Base-by-base conservation (phyloP, 2,797 vertebrate species). In the Valencia hispanica region DNA sequence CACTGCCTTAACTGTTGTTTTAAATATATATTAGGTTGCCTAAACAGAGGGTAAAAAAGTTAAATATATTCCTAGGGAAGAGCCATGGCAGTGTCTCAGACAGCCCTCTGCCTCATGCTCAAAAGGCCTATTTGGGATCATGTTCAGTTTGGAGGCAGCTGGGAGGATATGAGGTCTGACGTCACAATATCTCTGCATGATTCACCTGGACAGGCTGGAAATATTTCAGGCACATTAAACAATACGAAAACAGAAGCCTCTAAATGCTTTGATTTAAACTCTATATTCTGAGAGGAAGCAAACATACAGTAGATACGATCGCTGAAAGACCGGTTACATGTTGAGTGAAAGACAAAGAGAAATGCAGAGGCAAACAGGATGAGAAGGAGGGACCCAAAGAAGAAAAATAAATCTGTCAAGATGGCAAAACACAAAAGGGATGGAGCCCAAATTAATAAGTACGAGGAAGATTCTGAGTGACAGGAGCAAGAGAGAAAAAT, bases 101-200 rank as follows among this genome's bases (percentile, higher is more conserved):
- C 43, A 11, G 43, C 4, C 53, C 5, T 68, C 57, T 68, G 5
- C 45, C 43, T 76, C 55, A 68, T 12, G 41, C 27, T 61, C 61
- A 55, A 17, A 75, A 61, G 61, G 36, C 63, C 76, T 41, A 63
- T 47, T 57, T 1, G n/a, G 59, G 68, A 63, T 81, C 32, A 7
- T 59, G 77, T 55, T 73, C 65, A 51, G 77, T 6, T n/a, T 7
- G 18, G 51, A 6, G 73, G 73, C 63, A 71, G 63, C 55, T 15
- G 68, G n/a, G n/a, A n/a, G n/a, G 34, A 12, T 30, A 68, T 81
- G 86, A 81, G 77, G 53, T 30, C 61, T 65, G 79, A 79, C 70
- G 34, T 81, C 81, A 72, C 0, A 1, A 48, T n/a, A 20, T 53
- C 36, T 70, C 66, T 83, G 20, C 75, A 86, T 85, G 80, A 87